Percentiles rank a stretch among this genome's conserved stretches.
Conservation (phyloP, 2,797 vertebrate species). For the Pyrocephalus nanus region DNA sequence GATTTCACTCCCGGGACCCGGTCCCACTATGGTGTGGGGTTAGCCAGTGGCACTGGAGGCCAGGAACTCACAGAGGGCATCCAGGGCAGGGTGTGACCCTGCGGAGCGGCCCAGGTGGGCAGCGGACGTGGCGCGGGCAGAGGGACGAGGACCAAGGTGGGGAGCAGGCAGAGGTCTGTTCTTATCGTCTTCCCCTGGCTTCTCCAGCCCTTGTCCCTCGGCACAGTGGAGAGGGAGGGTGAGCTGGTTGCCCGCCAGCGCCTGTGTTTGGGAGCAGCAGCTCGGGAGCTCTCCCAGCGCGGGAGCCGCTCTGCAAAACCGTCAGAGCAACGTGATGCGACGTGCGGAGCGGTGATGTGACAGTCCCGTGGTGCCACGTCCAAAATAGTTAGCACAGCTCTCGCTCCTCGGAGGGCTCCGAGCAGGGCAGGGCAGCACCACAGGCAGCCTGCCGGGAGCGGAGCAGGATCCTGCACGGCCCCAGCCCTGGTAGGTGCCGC, state of each 20-base stretch:
- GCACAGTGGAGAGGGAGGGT: rapidly evolving
- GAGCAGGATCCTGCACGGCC: background rate
- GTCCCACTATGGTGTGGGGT: background rate
- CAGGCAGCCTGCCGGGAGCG: rapidly evolving
- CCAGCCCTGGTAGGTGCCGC: background rate
- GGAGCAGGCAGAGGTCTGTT: background rate
- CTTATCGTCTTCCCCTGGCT: background rate
- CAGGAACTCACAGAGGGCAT: background rate
- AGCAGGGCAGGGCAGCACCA: background rate
- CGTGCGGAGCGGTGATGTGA: background rate
- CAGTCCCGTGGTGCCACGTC: conserved; percentile 51
- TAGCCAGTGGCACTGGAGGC: background rate
- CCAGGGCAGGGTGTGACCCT: background rate
- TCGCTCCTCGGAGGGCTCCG: background rate
- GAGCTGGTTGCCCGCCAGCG: conserved; percentile 9
- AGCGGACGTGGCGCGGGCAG: background rate
- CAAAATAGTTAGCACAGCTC: conserved; percentile 46
- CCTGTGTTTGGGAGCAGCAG: conserved; percentile 29
- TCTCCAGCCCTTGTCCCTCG: background rate
- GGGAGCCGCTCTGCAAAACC: background rate
- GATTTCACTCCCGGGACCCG: background rate
- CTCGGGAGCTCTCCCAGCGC: background rate
- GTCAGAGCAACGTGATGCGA: conserved; percentile 41
- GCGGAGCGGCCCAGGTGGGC: rapidly evolving
- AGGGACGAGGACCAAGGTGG: rapidly evolving